A percentile compares a stretch with the other conserved stretches of the same genome.
These are phyloP conservation scores for Barbus barbus DNA, from an alignment of 2,113 vertebrate genomes.

Conservation along the genomic window DNA sequence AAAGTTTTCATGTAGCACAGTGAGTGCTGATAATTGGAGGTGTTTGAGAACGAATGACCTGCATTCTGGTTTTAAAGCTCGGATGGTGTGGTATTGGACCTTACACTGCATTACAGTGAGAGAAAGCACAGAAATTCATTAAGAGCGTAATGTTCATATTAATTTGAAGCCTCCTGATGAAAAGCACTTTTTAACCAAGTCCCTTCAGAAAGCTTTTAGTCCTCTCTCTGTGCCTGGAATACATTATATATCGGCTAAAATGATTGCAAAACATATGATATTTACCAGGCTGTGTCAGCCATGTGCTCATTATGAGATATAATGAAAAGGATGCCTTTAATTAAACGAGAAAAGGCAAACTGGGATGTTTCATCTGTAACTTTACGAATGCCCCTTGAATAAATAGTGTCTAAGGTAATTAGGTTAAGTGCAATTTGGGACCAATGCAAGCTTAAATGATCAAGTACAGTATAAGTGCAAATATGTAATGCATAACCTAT, in stretches of 20 bases:
- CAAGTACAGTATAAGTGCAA: neutral
- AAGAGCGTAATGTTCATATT: neutral
- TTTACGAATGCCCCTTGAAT: neutral
- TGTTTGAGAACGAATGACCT: neutral
- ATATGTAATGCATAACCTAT: too few species aligned
- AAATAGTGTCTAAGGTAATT: neutral
- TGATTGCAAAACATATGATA: neutral
- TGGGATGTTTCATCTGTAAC: neutral
- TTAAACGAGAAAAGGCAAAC: neutral
- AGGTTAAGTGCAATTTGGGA: neutral
- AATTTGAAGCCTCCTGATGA: neutral
- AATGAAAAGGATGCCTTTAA: neutral
- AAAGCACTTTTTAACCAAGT: constrained; percentile 3
- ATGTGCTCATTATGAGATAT: neutral
- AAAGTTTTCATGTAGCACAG: neutral
- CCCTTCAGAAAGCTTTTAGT: constrained; percentile 23
- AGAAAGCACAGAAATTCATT: constrained; percentile 22
- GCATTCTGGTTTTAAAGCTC: neutral
- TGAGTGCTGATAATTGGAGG: neutral
- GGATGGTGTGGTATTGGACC: neutral
- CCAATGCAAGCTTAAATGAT: neutral
- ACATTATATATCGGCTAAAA: neutral
- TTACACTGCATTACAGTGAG: neutral
- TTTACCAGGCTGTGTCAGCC: neutral
- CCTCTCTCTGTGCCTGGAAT: neutral